These are phyloP conservation scores for Ochlodes sylvanus DNA, from an alignment of 2,888 invertebrate species.

Conservation along the genomic window DNA sequence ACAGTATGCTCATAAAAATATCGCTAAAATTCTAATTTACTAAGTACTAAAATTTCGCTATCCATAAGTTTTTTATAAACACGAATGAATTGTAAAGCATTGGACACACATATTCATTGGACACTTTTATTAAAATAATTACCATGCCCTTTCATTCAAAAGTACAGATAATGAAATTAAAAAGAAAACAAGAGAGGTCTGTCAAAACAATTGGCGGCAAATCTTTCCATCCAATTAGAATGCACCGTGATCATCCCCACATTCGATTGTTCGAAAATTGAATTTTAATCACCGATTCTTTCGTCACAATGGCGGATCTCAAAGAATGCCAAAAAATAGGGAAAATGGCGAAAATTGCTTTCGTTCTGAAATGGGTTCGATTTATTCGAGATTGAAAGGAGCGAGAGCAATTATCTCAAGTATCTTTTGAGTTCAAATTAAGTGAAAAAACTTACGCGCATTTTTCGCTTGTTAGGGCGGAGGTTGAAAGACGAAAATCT, in stretches of 20 bases:
- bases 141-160: neutral
- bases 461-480: constrained; percentile 51
- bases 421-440: constrained; percentile 85
- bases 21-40: no score
- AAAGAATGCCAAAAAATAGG: constrained; percentile 80
- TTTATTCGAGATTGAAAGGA: constrained; percentile 65
- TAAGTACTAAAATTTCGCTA: no score
- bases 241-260: constrained; percentile 77
- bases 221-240: constrained; percentile 76
- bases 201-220: constrained; percentile 37
- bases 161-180: constrained; percentile 23
- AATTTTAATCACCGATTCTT: constrained; percentile 84
- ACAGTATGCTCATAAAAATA: no score
- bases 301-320: constrained; percentile 74
- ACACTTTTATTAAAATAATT: no score
- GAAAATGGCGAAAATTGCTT: constrained; percentile 78
- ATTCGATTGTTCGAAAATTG: constrained; percentile 83
- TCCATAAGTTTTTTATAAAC: no score
- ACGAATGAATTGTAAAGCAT: no score
- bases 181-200: constrained; percentile 30
- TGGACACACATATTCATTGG: no score
- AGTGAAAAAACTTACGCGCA: constrained; percentile 74
- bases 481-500: constrained; percentile 44
- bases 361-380: constrained; percentile 73
- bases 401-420: constrained; percentile 81